Conservation (phyloP, 2,113 vertebrate species). For the Lipophrys pholis region DNA sequence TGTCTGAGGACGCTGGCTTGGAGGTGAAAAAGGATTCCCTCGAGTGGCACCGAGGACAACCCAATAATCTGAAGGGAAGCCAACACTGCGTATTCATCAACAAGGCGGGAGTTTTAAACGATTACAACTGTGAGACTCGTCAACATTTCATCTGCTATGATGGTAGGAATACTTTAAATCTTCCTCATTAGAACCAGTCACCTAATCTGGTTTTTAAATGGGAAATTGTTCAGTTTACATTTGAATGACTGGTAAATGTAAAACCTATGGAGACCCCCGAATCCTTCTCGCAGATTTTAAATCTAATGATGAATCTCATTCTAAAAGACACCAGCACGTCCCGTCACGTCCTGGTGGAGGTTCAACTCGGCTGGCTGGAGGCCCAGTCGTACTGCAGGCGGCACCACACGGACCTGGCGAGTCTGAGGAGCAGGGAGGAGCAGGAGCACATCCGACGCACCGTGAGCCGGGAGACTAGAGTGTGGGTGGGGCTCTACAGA, state of each 20-base stretch:
- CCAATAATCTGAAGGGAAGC: neutral
- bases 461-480: neutral
- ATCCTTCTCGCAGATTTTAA: too few relatives aligned
- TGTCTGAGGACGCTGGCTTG: constrained; percentile 3
- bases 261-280: too few relatives aligned
- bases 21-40: neutral
- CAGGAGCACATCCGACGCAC: neutral
- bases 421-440: constrained; percentile 2
- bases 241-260: too few relatives aligned
- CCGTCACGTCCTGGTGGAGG: neutral
- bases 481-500: constrained; percentile 8
- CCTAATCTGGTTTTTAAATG: too few relatives aligned
- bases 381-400: constrained; percentile 7
- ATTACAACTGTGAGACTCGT: fast-evolving
- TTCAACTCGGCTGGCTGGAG: constrained; percentile 3
- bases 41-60: neutral
- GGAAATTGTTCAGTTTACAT: neutral
- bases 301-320: neutral
- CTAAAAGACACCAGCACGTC: constrained; percentile 5
- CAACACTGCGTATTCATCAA: neutral
- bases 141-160: constrained; percentile 1
- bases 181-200: too few relatives aligned
- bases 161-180: constrained; percentile 1
- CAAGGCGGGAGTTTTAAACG: fast-evolving
- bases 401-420: constrained; percentile 9